phyloP scores from a whole-genome alignment of 2,797 vertebrate genomes.

The Lagocephalus sceleratus region DNA sequence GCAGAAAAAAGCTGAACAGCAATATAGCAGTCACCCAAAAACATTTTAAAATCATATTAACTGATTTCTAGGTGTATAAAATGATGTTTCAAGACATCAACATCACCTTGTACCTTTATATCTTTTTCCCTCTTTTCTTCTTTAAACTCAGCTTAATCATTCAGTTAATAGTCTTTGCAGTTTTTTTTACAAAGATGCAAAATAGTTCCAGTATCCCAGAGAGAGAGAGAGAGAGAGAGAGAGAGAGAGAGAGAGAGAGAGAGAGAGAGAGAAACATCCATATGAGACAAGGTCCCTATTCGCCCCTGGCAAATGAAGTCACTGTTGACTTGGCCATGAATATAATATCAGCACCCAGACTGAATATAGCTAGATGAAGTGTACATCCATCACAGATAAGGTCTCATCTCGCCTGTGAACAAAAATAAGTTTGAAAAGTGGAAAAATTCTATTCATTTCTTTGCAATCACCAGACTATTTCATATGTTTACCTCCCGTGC shows the following conservation, averaged over 20 bases:
- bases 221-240: conserved; percentile 2
- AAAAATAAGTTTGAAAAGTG: background rate
- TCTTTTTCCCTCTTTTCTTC: background rate
- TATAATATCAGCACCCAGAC: conserved; percentile 29
- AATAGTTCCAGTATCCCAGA: background rate
- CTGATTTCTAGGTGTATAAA: background rate
- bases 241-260: conserved; percentile 1
- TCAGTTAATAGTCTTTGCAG: background rate
- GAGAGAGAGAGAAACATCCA: conserved; percentile 23
- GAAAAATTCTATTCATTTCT: background rate
- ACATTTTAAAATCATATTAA: background rate
- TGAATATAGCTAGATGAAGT: conserved; percentile 12
- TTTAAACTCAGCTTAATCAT: conserved; percentile 14
- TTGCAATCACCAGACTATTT: background rate
- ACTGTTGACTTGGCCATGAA: conserved; percentile 40
- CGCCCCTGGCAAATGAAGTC: conserved; percentile 30
- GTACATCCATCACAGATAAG: background rate
- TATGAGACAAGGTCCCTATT: conserved; percentile 18
- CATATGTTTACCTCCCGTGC: background rate
- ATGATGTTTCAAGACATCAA: background rate
- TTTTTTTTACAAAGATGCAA: background rate
- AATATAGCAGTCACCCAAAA: background rate
- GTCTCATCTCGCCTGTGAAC: background rate
- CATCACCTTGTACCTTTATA: background rate
- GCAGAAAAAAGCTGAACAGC: background rate